Conservation (phyloP, 2,888 invertebrate species). For the Sussaba pulchella region DNA sequence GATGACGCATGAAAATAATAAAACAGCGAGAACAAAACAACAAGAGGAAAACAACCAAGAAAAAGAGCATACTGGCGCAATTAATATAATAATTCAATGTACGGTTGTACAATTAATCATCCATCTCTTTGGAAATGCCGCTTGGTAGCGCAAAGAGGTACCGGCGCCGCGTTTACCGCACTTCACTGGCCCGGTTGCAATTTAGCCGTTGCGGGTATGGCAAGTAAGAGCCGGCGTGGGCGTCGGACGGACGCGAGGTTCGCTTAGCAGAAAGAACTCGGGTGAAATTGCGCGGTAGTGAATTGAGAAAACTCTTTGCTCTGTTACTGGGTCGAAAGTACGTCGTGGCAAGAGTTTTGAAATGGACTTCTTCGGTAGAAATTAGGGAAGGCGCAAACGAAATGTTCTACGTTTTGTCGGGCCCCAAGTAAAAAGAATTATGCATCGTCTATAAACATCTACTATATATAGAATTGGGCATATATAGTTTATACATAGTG, state of each 20-base stretch:
- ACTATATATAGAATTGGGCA: too few relatives aligned
- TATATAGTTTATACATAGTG: too few relatives aligned
- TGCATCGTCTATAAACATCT: too few relatives aligned
- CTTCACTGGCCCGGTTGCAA: conserved; percentile 16
- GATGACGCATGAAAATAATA: not conserved
- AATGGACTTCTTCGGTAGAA: conserved; percentile 7
- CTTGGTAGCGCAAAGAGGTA: not conserved
- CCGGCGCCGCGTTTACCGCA: conserved; percentile 7
- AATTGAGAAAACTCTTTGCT: conserved; percentile 42
- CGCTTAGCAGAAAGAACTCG: too few relatives aligned
- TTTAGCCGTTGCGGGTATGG: conserved; percentile 8
- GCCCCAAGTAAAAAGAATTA: not conserved
- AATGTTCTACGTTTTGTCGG: not conserved
- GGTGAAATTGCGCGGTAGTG: conserved; percentile 40
- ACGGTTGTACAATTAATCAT: not conserved
- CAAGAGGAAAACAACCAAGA: not conserved
- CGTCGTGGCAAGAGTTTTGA: conserved; percentile 13
- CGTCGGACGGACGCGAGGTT: not conserved
- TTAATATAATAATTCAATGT: conserved; percentile 14
- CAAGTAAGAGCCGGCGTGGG: conserved; percentile 5
- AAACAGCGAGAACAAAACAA: not conserved
- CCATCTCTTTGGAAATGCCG: not conserved
- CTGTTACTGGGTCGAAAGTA: conserved; percentile 9
- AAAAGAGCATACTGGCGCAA: not conserved
- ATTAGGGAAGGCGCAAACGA: not conserved